Evolutionary conservation across 2,797 vertebrate species (phyloP).

Genomic region (Crossoptilon crossoptilon): DNA sequence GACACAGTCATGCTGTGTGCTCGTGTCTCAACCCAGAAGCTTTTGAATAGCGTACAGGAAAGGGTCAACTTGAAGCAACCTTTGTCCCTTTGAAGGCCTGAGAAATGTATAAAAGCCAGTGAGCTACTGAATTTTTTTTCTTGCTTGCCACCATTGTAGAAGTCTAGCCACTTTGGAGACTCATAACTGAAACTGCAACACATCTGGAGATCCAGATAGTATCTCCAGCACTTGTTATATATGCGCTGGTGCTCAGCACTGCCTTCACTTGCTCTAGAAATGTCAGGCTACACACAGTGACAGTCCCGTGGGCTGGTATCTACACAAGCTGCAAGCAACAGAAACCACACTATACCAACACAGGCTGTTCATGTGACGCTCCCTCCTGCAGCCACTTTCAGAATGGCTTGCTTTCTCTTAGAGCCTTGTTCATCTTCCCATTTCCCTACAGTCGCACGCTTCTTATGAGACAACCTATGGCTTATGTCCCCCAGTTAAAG

Average conservation of each 20-base stretch:
- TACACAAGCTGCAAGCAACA: not conserved
- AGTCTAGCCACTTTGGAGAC: not conserved
- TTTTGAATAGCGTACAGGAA: not conserved
- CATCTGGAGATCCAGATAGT: not conserved
- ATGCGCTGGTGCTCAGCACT: not conserved
- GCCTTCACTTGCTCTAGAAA: constrained; percentile 4
- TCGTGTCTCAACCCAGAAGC: not conserved
- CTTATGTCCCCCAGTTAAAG: not conserved
- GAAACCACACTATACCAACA: not conserved
- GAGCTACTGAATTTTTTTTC: not conserved
- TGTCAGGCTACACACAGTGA: rapidly evolving
- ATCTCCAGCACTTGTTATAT: not conserved
- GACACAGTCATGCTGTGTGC: not conserved
- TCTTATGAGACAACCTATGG: not conserved
- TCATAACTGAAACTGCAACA: not conserved
- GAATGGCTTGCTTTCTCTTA: not conserved
- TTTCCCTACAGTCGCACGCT: not conserved
- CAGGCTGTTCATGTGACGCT: rapidly evolving
- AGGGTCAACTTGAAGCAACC: not conserved
- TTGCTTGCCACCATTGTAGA: not conserved
- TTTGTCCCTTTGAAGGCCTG: not conserved
- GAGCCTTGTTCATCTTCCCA: not conserved
- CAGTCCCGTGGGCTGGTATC: not conserved
- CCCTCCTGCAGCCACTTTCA: not conserved
- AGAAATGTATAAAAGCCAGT: not conserved